These are phyloP conservation scores for Pygocentrus nattereri DNA, from an alignment of 2,797 vertebrate genomes.

Conservation along the genomic window DNA sequence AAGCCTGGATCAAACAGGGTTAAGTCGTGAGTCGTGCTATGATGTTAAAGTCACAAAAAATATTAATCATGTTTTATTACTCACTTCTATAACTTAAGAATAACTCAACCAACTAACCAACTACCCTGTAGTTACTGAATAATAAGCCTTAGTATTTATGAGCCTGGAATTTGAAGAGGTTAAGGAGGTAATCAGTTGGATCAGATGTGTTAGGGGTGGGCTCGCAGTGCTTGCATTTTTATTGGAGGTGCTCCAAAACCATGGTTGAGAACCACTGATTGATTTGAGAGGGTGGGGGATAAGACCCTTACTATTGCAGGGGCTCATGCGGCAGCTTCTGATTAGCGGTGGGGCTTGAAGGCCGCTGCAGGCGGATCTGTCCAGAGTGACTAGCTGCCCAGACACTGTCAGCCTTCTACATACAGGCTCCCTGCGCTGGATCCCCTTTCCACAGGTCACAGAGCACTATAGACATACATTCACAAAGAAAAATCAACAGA, in stretches of 20 bases:
- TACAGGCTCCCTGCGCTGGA: slow-evolving; percentile 82
- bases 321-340: slow-evolving; percentile 83
- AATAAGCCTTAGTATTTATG: too few species aligned
- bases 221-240: too few species aligned
- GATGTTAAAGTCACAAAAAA: too few species aligned
- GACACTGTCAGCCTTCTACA: slow-evolving; percentile 82
- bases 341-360: slow-evolving; percentile 77
- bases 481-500: slow-evolving; percentile 8
- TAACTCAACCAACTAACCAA: too few species aligned
- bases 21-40: background rate
- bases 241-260: background rate
- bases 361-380: slow-evolving; percentile 73
- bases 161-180: too few species aligned
- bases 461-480: slow-evolving; percentile 82
- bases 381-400: slow-evolving; percentile 78
- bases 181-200: too few species aligned
- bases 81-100: too few species aligned
- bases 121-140: too few species aligned
- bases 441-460: slow-evolving; percentile 87
- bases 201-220: too few species aligned
- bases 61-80: too few species aligned
- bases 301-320: slow-evolving; percentile 84
- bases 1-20: background rate
- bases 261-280: background rate
- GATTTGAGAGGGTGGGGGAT: background rate